phyloP scores from a whole-genome alignment of 2,888 invertebrate genomes.

The Scaptomyza reducta region DNA sequence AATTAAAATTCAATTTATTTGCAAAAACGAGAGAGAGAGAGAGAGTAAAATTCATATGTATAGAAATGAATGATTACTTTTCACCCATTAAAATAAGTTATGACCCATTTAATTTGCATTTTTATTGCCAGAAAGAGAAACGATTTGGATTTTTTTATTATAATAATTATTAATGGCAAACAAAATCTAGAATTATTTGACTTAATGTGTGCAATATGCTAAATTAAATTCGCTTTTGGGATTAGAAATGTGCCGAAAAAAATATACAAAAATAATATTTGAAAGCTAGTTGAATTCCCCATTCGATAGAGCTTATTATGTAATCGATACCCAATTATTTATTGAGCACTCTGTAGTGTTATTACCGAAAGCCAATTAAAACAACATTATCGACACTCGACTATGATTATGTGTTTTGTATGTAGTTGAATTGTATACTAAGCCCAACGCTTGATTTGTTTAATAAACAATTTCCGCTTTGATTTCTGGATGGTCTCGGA shows the following conservation, averaged over 20 bases:
- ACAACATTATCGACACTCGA: conserved; percentile 57
- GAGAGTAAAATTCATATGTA: no score
- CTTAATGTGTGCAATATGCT: no score
- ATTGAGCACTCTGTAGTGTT: conserved; percentile 26
- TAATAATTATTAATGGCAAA: no score
- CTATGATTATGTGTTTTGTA: not conserved
- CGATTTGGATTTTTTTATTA: no score
- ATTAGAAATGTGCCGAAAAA: not conserved
- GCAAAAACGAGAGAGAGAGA: no score
- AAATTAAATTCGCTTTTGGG: not conserved
- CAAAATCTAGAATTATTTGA: no score
- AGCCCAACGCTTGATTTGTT: conserved; percentile 59
- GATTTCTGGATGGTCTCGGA: conserved; percentile 58
- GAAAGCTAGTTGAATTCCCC: conserved; percentile 5
- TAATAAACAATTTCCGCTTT: conserved; percentile 77
- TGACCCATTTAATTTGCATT: no score
- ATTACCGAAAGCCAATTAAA: conserved; percentile 66
- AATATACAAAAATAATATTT: not conserved
- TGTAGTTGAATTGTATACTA: conserved; percentile 9
- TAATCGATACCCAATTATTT: conserved; percentile 36
- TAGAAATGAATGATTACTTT: no score
- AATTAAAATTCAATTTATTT: conserved; percentile 9
- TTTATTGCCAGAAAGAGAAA: no score
- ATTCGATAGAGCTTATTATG: conserved; percentile 22
- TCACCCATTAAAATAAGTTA: no score